phyloP scores from a whole-genome alignment of 1,140 invertebrate genomes.

The Lerema accius region DNA sequence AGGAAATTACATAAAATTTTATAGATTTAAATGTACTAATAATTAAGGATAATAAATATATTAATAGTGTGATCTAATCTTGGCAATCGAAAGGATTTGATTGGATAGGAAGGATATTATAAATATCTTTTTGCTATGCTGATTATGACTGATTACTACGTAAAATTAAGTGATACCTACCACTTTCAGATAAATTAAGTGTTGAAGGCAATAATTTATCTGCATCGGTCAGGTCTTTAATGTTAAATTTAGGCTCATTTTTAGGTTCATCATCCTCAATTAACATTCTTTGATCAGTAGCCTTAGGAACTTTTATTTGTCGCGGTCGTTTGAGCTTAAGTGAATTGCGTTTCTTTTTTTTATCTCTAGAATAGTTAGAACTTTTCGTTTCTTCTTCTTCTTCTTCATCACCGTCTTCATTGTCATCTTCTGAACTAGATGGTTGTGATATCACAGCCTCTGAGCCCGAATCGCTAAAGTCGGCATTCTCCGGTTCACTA shows the following conservation, averaged over 20 bases:
- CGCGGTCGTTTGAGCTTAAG: constrained; percentile 30
- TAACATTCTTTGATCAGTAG: no score
- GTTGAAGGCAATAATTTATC: constrained; percentile 75
- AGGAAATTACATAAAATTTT: no score
- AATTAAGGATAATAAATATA: no score
- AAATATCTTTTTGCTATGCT: no score
- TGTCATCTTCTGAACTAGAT: constrained; percentile 63
- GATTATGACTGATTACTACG: no score
- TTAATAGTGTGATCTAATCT: no score
- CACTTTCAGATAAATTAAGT: constrained; percentile 81
- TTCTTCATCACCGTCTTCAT: no score
- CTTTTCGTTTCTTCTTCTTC: constrained; percentile 27
- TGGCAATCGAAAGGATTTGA: no score
- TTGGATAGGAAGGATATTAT: no score
- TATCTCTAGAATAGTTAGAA: constrained; percentile 55
- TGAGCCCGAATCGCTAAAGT: constrained; percentile 80
- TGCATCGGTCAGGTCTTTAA: constrained; percentile 76
- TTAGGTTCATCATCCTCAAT: constrained; percentile 40
- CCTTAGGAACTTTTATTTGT: no score
- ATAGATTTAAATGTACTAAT: no score
- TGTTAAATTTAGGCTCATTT: constrained; percentile 50
- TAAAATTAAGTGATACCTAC: constrained; percentile 46
- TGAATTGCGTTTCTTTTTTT: constrained; percentile 46
- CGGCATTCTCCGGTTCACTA: constrained; percentile 59
- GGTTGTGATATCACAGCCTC: constrained; percentile 73